These are phyloP conservation scores for Thelaira solivaga DNA, from an alignment of 2,888 invertebrate species.

Conservation along the genomic window DNA sequence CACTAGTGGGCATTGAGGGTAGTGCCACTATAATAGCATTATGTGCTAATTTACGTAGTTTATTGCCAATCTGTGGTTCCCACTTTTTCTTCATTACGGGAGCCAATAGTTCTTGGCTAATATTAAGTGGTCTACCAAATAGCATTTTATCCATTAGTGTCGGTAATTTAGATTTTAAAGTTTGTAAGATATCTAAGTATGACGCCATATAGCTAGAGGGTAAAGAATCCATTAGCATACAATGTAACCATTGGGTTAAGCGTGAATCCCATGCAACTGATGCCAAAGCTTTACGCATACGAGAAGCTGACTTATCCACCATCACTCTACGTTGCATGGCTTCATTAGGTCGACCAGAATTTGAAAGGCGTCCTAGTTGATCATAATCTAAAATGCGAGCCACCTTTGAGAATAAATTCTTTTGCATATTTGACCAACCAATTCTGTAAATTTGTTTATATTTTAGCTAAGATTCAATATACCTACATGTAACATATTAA, in stretches of 20 bases:
- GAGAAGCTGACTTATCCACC: conserved; percentile 84
- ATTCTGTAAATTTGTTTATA: conserved; percentile 74
- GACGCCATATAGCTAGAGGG: conserved; percentile 82
- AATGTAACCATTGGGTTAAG: conserved; percentile 87
- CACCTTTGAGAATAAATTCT: conserved; percentile 82
- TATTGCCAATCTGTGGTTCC: conserved; percentile 85
- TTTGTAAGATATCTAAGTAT: conserved; percentile 88
- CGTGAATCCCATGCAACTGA: conserved; percentile 85
- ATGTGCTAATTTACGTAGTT: conserved; percentile 83
- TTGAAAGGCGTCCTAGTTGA: conserved; percentile 81
- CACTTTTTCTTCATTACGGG: conserved; percentile 81
- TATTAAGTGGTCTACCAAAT: conserved; percentile 78
- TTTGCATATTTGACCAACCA: conserved; percentile 82
- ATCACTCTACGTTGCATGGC: conserved; percentile 83
- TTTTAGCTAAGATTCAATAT: neutral
- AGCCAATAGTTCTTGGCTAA: conserved; percentile 81
- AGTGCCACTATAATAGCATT: conserved; percentile 83
- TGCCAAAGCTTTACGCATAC: conserved; percentile 83
- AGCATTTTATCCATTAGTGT: conserved; percentile 86
- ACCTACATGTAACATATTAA: neutral
- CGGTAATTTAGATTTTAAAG: conserved; percentile 83
- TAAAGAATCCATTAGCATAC: conserved; percentile 83
- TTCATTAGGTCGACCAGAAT: conserved; percentile 80
- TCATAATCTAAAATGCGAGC: conserved; percentile 83
- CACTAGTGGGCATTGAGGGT: conserved; percentile 79